These are phyloP conservation scores for Gymnoscopelus braueri DNA, from an alignment of 2,797 vertebrate genomes.

Conservation along the genomic window DNA sequence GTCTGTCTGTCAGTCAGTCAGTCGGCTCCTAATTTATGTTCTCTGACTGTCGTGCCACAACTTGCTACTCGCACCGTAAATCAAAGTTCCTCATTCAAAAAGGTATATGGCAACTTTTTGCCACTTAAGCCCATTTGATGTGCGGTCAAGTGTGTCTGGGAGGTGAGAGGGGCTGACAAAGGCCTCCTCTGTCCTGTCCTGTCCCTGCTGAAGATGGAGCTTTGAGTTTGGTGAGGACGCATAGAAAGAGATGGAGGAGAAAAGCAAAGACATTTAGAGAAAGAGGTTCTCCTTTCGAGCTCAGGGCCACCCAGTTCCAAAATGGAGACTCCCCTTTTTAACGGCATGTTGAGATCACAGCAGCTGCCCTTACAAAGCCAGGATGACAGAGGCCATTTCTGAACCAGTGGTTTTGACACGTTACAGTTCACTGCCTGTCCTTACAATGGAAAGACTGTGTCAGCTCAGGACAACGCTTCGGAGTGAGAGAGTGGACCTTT, in stretches of 20 bases:
- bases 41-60: conserved; percentile 27
- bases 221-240: conserved; percentile 54
- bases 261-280: conserved; percentile 12
- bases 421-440: conserved; percentile 49
- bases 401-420: conserved; percentile 46
- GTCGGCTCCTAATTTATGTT: conserved; percentile 45
- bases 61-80: conserved; percentile 34
- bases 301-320: conserved; percentile 45
- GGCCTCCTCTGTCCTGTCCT: conserved; percentile 70
- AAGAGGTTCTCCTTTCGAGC: conserved; percentile 15
- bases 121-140: conserved; percentile 71
- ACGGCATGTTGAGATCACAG: conserved; percentile 32
- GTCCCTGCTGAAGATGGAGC: conserved; percentile 49
- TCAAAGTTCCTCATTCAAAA: conserved; percentile 54
- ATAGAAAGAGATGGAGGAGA: neutral
- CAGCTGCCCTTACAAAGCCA: conserved; percentile 8
- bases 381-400: conserved; percentile 41
- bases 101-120: conserved; percentile 65
- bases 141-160: conserved; percentile 71
- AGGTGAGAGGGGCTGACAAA: conserved; percentile 70
- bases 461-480: conserved; percentile 7
- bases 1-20: conserved; percentile 16
- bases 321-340: conserved; percentile 29
- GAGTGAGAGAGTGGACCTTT: conserved; percentile 1
- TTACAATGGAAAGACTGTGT: conserved; percentile 35